Percentiles rank a stretch among this genome's conserved stretches.
Evolutionary conservation across 2,797 vertebrate genomes (phyloP).

Genomic region (Gadopsis marmoratus): DNA sequence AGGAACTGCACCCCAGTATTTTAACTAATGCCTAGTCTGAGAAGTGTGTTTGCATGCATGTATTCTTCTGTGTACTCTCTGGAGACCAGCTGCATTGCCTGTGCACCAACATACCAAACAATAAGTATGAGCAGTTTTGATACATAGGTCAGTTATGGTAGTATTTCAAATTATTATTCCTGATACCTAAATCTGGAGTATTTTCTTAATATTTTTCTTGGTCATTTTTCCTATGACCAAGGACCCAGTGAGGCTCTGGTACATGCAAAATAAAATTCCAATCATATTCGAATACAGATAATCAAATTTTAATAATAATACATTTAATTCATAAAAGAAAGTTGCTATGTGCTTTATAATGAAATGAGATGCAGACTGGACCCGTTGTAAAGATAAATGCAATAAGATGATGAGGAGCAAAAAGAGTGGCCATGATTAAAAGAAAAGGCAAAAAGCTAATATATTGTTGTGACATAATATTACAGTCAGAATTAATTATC

Average conservation of each 20-base stretch:
- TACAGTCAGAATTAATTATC: background rate
- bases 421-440: background rate
- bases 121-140: constrained; percentile 4
- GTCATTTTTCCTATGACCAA: background rate
- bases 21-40: constrained; percentile 42
- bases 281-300: background rate
- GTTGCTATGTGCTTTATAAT: background rate
- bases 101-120: constrained; percentile 30
- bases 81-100: constrained; percentile 25
- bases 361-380: background rate
- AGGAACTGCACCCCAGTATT: constrained; percentile 70
- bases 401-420: background rate
- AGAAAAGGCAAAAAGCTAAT: background rate
- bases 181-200: background rate
- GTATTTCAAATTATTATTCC: background rate
- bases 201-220: too few relatives aligned
- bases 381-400: background rate
- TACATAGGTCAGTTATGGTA: background rate
- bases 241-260: background rate
- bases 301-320: background rate
- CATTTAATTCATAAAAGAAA: background rate
- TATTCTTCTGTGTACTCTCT: constrained; percentile 39
- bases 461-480: background rate
- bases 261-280: background rate
- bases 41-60: constrained; percentile 36